Evolutionary conservation across 2,888 invertebrate species (phyloP), one percentile per base, ranked within the genome.

Genomic region (Sicus ferrugineus): DNA sequence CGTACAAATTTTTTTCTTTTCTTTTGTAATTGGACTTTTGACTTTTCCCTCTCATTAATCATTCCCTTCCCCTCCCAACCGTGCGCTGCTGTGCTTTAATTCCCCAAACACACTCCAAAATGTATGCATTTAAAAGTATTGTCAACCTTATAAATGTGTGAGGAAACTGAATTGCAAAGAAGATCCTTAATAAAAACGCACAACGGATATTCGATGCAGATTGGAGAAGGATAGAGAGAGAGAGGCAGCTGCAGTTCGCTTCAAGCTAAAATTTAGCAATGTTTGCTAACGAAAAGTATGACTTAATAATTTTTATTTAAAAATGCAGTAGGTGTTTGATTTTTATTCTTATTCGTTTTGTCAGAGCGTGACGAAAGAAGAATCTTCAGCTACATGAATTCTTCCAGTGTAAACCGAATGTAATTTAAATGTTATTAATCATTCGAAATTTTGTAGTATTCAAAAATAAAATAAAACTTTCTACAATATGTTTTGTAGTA

Each of bases 191-290:
- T 28, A 48, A n/a, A n/a, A 26, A 21, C 62, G 46, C 46, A 26
- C 63, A 58, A 59, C 48, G 67, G 46, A 42, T 70, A 59, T 67
- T 65, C 68, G 65, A 38, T 67, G 71, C 69, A 73, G 73, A 72
- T 74, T 73, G 82, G 81, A 84, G 83, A 83, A 84, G 83, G 84
- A 83, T 83, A 83, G 84, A 83, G 80, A 78, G 38, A 38, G 11
- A 42, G n/a, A n/a, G n/a, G 16, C 70, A 75, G 76, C 77, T 75
- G 77, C 76, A 76, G 74, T 68, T 67, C 69, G 62, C 70, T 69
- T 52, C 50, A 46, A 64, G 28, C 63, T 46, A 71, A 69, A 50
- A 70, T 71, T 56, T 52, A 70, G 61, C 66, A 70, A 68, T 26
- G 67, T 70, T 54, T 68, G 62, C 67, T n/a, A n/a, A n/a, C n/a